Evolutionary conservation across 2,113 vertebrate genomes (phyloP).

Genomic region (Ovis canadensis): DNA sequence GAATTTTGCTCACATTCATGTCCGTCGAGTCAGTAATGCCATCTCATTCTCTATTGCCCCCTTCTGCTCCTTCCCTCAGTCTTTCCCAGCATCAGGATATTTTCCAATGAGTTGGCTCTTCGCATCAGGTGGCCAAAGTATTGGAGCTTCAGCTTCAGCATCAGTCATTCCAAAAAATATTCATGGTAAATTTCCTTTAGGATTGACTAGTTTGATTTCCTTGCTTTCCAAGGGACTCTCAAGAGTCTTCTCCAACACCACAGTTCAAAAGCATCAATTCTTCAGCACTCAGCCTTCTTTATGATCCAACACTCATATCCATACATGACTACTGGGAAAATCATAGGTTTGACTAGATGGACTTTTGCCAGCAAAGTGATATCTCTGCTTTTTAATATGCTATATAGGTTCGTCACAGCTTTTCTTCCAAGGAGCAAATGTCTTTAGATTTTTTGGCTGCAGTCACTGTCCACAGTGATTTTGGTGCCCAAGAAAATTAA

Average conservation of each 20-base stretch:
- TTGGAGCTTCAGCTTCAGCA: not conserved
- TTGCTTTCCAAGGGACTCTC: not conserved
- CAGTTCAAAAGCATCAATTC: not conserved
- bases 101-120: not conserved
- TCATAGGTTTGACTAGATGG: not conserved
- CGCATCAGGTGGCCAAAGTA: rapidly evolving
- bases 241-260: not conserved
- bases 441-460: not conserved
- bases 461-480: not conserved
- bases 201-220: not conserved
- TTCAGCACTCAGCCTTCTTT: not conserved
- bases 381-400: not conserved
- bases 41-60: not conserved
- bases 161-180: not conserved
- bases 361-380: not conserved
- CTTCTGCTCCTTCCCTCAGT: not conserved
- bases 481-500: not conserved
- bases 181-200: not conserved
- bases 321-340: not conserved
- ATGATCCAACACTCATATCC: not conserved
- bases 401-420: not conserved
- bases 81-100: not conserved
- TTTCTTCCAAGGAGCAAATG: not conserved
- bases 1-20: not conserved
- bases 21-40: rapidly evolving